A percentile compares a stretch with the other conserved stretches of the same genome.
Evolutionary conservation across 2,797 vertebrate species (phyloP).

Genomic region (Manis pentadactyla): DNA sequence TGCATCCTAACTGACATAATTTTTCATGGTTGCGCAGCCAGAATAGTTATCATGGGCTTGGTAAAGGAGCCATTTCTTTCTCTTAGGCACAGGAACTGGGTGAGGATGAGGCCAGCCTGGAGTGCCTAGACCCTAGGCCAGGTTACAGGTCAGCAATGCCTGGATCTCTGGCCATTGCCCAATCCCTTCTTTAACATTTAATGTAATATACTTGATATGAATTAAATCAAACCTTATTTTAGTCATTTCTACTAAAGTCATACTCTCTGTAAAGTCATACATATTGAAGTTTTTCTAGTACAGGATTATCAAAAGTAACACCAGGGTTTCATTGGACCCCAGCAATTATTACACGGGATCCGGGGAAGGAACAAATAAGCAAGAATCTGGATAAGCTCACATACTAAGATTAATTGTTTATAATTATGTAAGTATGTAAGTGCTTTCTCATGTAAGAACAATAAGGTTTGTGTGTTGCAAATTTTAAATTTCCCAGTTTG

Average conservation of each 20-base stretch:
- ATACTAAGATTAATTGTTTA: not conserved
- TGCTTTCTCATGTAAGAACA: not conserved
- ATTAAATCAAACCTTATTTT: not conserved
- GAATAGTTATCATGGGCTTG: conserved; percentile 91
- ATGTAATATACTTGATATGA: not conserved
- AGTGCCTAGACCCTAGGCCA: conserved; percentile 87
- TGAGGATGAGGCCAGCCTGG: conserved; percentile 81
- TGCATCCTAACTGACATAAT: conserved; percentile 94
- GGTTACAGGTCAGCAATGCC: conserved; percentile 82
- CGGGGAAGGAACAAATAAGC: not conserved
- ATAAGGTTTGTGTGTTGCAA: not conserved
- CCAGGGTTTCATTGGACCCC: not conserved
- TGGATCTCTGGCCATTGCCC: not conserved
- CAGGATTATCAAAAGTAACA: not conserved
- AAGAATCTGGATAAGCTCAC: not conserved
- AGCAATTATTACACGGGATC: not conserved
- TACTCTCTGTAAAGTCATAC: not conserved
- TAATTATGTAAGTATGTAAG: not conserved
- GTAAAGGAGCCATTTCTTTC: conserved; percentile 94
- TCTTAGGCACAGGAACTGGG: conserved; percentile 91
- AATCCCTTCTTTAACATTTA: not conserved
- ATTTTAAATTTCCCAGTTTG: not conserved
- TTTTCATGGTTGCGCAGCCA: conserved; percentile 93
- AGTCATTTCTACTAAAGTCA: not conserved
- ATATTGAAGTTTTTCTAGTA: not conserved